Evolutionary conservation across 2,797 vertebrate species (phyloP), one percentile per base, ranked within the genome.

Genomic region (Smutsia temminckii): DNA sequence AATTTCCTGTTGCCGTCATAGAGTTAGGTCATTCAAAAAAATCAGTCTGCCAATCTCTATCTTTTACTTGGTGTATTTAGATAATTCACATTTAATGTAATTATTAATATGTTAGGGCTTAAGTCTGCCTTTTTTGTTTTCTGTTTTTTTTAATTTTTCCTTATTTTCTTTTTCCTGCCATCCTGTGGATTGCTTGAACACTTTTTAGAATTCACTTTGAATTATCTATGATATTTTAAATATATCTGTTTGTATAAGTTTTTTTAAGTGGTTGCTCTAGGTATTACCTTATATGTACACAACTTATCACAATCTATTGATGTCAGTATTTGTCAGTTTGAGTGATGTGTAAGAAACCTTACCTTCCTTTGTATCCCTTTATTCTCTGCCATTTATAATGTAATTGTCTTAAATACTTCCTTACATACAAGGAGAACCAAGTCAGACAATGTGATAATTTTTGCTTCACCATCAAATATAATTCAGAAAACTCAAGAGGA

Each of bases 161-260:
- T 23, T 83, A 3, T 75, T 74, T 94, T 53, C 42, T 57, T 94
- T 42, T 85, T 51, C 20, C 21, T 89, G 17, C 2, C 49, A 68
- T 93, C 83, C 42, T 83, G 29, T 93, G 37, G 34, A 42, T 81
- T 42, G 80, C 16, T 27, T 83, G 27, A 64, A 40, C 20, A 59
- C 66, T 86, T 91, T 91, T 66, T 72, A 87, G 49, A 84, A 81
- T 46, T 80, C 49, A 84, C 83, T 87, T 92, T 90, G 75, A 90
- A 63, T 69, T 59, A 72, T 71, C 42, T 84, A 20, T 85, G 29
- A 29, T 74, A 42, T 79, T 94, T 92, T 46, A 46, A 95, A 61
- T 55, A 3, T 61, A 5, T 77, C 46, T 85, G 21, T 74, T 93
- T 75, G 25, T 40, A 37, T 59, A 84, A 27, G 12, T 40, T 59